Evolutionary conservation across 2,888 invertebrate genomes (phyloP).

Genomic region (Cryptus armator): DNA sequence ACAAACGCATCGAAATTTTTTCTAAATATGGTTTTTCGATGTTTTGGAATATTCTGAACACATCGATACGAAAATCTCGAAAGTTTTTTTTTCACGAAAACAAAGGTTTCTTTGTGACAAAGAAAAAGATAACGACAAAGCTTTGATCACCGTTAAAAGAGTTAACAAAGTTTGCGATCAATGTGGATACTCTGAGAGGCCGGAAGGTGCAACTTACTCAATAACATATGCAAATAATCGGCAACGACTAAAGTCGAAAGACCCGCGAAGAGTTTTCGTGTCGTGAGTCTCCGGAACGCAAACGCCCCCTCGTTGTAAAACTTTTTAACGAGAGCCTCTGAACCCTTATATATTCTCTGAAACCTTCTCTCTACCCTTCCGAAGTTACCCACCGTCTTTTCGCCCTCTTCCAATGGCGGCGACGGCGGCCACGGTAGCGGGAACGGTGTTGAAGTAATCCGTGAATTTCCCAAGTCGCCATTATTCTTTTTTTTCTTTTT

Average conservation of each 20-base stretch:
- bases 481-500: slow-evolving; percentile 10
- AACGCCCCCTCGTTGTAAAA: slow-evolving; percentile 39
- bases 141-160: slow-evolving; percentile 10
- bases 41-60: too few relatives aligned
- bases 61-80: too few relatives aligned
- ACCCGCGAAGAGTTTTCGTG: slow-evolving; percentile 21
- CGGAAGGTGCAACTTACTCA: slow-evolving; percentile 42
- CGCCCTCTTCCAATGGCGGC: slow-evolving; percentile 7
- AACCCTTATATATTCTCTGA: slow-evolving; percentile 48
- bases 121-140: not conserved
- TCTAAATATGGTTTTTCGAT: too few relatives aligned
- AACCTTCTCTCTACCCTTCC: slow-evolving; percentile 8
- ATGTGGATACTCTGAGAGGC: slow-evolving; percentile 13
- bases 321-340: slow-evolving; percentile 51
- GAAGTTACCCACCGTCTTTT: slow-evolving; percentile 18
- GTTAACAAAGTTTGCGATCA: slow-evolving; percentile 35
- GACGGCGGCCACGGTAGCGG: not conserved
- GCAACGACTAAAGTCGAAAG: slow-evolving; percentile 7
- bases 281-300: slow-evolving; percentile 24
- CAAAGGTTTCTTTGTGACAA: not conserved
- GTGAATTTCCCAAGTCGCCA: slow-evolving; percentile 35
- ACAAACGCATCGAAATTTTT: too few relatives aligned
- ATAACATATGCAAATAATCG: slow-evolving; percentile 60
- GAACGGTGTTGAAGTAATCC: slow-evolving; percentile 34
- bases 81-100: too few relatives aligned